phyloP scores from a whole-genome alignment of 53 echinoderm and acorn worm species.

The Luidia sarsii region DNA sequence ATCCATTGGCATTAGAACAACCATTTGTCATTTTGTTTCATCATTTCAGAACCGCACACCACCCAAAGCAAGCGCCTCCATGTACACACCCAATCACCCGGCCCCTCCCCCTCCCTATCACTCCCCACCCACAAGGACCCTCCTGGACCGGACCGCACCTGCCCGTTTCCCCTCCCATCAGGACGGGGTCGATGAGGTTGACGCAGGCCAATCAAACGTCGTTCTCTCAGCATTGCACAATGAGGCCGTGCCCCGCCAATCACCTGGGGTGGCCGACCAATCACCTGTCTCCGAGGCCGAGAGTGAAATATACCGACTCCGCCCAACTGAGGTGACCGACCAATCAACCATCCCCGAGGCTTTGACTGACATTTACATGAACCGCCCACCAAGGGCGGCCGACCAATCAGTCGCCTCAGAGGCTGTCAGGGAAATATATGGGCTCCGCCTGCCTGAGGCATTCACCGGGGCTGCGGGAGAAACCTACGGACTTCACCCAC shows the following conservation, averaged over 20 bases:
- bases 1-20: neutral
- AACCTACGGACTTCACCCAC: too few relatives aligned
- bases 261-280: conserved; percentile 29
- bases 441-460: too few relatives aligned
- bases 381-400: neutral
- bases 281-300: neutral
- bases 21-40: neutral
- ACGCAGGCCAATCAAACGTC: conserved; percentile 15
- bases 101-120: conserved; percentile 17
- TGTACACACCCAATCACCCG: conserved; percentile 2
- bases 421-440: too few relatives aligned
- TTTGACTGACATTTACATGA: neutral
- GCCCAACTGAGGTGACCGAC: conserved; percentile 18
- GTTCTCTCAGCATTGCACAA: neutral
- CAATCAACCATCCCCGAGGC: neutral
- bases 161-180: conserved; percentile 33
- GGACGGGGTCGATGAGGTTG: conserved; percentile 50
- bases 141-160: conserved; percentile 46
- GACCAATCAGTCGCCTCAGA: conserved; percentile 6
- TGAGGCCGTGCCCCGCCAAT: neutral
- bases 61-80: conserved; percentile 29
- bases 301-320: conserved; percentile 13
- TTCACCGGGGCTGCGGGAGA: too few relatives aligned
- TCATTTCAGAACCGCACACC: conserved; percentile 28
- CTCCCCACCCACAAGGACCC: neutral